Evolutionary conservation across 2,797 vertebrate genomes (phyloP), one percentile per base, ranked within the genome.

Genomic region (Acipenser transmontanus): DNA sequence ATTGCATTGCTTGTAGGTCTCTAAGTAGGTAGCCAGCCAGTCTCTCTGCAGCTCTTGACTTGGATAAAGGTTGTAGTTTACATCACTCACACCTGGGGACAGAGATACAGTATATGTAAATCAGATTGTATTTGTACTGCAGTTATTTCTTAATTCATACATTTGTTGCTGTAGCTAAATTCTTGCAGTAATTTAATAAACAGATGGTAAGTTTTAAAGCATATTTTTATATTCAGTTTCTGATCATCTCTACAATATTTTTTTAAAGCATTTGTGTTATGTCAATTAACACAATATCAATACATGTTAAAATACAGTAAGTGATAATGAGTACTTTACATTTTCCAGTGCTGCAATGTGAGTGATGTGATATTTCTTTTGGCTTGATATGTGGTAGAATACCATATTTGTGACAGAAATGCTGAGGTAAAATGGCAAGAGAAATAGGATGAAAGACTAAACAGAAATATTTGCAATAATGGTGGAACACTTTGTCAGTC

Each of bases 31-130:
- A 56, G 68, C 78, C 73, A 93, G 80, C 89, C 93, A 95, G 83
- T 92, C 90, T 70, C 76, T 81, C 80, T 92, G 89, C 81, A 93
- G 91, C 80, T 92, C 89, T 68, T 2, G 8, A 62, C 83, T 77
- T 52, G 89, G 91, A 71, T 91, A 93, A 62, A 81, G 81, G 82
- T 85, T 89, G 80, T 84, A 93, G 86, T 95, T 84, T 67, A 89
- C 66, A 3, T 89, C 85, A 74, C 76, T 88, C 84, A 92, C 86
- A 78, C 85, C 83, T 90, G 70, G 61, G 80, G 79, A 3, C 34
- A 34, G 2, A 34, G 34, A 34, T 34, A 34, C 34, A 34, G 34
- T 34, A 34, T 4, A 34, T 34, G 34, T 34, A 34, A 34, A 34
- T 34, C 2, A 34, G 34, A 34, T 34, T 1, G 34, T 3, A 34